These are phyloP conservation scores for Telmatherina bonti DNA, from an alignment of 2,797 vertebrate genomes.

Conservation along the genomic window DNA sequence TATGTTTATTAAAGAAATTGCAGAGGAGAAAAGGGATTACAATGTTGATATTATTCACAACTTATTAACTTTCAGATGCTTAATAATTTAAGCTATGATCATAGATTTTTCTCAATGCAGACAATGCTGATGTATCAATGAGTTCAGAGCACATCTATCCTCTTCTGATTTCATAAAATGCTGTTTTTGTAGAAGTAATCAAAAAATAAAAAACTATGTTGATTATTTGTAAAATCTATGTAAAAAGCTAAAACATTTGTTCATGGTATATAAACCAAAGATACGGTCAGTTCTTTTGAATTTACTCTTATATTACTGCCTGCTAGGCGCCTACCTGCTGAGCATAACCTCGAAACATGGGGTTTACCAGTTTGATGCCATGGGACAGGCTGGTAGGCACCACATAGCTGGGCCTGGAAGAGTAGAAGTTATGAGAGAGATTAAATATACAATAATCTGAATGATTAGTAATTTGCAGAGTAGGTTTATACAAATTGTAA, in stretches of 20 bases:
- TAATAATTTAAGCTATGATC: too few species aligned
- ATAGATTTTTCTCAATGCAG: too few species aligned
- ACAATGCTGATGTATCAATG: too few species aligned
- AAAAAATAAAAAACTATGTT: too few species aligned
- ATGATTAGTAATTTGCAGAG: not conserved
- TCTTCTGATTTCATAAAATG: too few species aligned
- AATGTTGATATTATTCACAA: too few species aligned
- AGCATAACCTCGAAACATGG: slow-evolving; percentile 98
- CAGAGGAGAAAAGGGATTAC: too few species aligned
- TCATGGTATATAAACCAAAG: slow-evolving; percentile 15
- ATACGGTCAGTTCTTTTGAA: slow-evolving; percentile 23
- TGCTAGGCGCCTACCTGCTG: slow-evolving; percentile 92
- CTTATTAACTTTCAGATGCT: too few species aligned
- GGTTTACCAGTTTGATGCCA: slow-evolving; percentile 98
- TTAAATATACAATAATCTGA: slow-evolving; percentile 1
- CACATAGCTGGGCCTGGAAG: slow-evolving; percentile 93
- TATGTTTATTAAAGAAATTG: too few species aligned
- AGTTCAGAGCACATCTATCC: too few species aligned
- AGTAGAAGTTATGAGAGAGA: slow-evolving; percentile 3
- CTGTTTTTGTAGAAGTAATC: too few species aligned
- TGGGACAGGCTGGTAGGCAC: slow-evolving; percentile 96
- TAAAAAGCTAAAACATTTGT: slow-evolving; percentile 4
- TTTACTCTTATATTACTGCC: slow-evolving; percentile 45
- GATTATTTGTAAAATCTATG: too few species aligned
- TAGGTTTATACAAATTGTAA: not conserved